phyloP scores from a whole-genome alignment of 2,888 invertebrate species.

The Idaea dimidiata region DNA sequence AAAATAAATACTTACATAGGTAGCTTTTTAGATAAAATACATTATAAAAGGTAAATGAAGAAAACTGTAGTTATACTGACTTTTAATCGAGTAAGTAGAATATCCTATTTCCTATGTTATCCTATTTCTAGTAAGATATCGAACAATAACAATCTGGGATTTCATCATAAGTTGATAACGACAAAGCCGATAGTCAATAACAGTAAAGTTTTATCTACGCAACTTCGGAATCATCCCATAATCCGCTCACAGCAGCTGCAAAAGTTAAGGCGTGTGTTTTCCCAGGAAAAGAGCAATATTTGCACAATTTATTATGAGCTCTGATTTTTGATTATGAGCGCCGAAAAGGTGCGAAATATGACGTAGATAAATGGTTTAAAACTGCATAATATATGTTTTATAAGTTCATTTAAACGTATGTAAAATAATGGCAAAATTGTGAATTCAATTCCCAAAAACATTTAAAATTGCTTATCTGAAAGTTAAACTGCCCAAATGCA shows the following conservation, averaged over 20 bases:
- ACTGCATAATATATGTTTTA: not conserved
- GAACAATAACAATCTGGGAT: not conserved
- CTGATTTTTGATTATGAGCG: not conserved
- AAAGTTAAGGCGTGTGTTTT: not conserved
- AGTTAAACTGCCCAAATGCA: not conserved
- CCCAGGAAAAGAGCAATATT: not conserved
- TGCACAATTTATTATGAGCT: not conserved
- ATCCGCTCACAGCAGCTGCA: not conserved
- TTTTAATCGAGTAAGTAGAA: not conserved
- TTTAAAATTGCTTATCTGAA: not conserved
- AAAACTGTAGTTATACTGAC: not conserved
- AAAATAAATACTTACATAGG: too few relatives aligned
- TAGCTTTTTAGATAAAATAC: too few relatives aligned
- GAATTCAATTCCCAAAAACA: not conserved
- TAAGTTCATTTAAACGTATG: too few relatives aligned
- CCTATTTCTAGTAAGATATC: not conserved
- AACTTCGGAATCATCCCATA: not conserved
- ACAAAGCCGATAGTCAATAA: constrained; percentile 3
- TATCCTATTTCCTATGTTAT: too few relatives aligned
- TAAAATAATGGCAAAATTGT: too few relatives aligned
- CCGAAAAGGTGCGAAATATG: not conserved
- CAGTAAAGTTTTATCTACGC: not conserved
- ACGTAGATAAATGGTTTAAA: not conserved
- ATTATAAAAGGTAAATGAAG: too few relatives aligned
- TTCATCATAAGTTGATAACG: constrained; percentile 4